A percentile compares a stretch with the other conserved stretches of the same genome.
Evolutionary conservation across 2,113 vertebrate genomes (phyloP).

Genomic region (Gobio gobio): DNA sequence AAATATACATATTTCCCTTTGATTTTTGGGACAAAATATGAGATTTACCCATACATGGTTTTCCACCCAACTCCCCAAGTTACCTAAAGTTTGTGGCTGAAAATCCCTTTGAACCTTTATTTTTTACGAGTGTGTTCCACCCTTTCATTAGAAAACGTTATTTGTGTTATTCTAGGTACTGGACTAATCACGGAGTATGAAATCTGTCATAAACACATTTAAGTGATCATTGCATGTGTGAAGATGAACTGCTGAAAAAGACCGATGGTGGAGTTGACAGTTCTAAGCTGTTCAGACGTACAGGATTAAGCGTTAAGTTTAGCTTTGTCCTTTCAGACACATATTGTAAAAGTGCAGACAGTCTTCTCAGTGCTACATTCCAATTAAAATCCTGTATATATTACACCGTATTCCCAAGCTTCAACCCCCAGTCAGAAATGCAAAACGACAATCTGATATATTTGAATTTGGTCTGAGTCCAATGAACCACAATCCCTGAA

Average conservation of each 20-base stretch:
- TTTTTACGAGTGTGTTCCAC: not conserved
- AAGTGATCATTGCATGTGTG: not conserved
- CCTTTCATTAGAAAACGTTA: not conserved
- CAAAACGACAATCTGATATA: not conserved
- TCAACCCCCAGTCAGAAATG: not conserved
- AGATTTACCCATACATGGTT: not conserved
- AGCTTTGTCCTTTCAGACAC: slow-evolving; percentile 1
- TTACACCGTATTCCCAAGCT: slow-evolving; percentile 2
- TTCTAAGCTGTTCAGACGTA: slow-evolving; percentile 1
- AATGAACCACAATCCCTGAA: slow-evolving; percentile 10
- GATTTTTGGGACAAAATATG: not conserved
- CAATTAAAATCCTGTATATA: slow-evolving; percentile 3
- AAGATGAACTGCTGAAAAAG: slow-evolving; percentile 3
- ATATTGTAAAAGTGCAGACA: slow-evolving; percentile 7
- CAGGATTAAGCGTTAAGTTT: slow-evolving; percentile 16
- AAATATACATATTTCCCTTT: too few species aligned
- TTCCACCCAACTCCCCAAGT: not conserved
- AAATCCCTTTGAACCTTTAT: not conserved
- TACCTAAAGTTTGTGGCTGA: not conserved
- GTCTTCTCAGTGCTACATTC: slow-evolving; percentile 3
- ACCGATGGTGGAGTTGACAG: not conserved
- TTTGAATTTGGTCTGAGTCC: slow-evolving; percentile 9
- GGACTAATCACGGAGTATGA: not conserved
- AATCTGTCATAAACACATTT: not conserved
- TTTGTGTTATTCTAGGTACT: not conserved